Conservation (phyloP, 2,113 vertebrate species). For the Sterna hirundo region DNA sequence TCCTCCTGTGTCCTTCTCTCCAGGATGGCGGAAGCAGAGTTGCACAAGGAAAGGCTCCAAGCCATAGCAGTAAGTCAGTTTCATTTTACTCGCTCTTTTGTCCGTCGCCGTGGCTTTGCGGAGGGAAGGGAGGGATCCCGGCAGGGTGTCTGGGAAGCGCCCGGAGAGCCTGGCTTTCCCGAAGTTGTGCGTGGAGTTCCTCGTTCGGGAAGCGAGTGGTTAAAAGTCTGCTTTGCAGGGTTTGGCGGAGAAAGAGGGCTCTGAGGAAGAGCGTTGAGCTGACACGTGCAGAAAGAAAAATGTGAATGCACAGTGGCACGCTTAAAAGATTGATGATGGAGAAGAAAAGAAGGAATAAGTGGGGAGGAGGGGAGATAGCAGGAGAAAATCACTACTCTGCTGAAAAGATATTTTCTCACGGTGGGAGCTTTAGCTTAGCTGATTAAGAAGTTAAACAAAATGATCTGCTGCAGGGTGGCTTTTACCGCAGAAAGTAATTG, state of each 20-base stretch:
- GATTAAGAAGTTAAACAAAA: constrained; percentile 13
- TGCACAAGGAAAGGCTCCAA: constrained; percentile 97
- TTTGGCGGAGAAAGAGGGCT: constrained; percentile 25
- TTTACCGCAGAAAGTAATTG: background rate
- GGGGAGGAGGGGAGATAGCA: background rate
- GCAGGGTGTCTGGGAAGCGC: background rate
- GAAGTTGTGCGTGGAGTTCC: constrained; percentile 49
- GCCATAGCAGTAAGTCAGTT: constrained; percentile 95
- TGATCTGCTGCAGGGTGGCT: background rate
- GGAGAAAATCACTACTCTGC: background rate
- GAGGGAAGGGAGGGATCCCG: background rate
- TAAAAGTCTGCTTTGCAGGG: constrained; percentile 22
- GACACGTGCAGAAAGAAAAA: constrained; percentile 39
- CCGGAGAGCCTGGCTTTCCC: background rate
- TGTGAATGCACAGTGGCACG: background rate
- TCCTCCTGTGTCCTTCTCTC: constrained; percentile 77
- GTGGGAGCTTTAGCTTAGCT: background rate
- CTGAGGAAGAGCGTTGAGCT: background rate
- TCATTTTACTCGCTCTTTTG: constrained; percentile 67
- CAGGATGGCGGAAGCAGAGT: constrained; percentile 97
- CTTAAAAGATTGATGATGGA: constrained; percentile 34
- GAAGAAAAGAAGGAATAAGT: constrained; percentile 10
- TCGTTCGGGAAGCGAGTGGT: background rate
- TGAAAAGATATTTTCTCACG: background rate
- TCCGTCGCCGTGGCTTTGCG: background rate